phyloP scores from a whole-genome alignment of 2,888 invertebrate species.

The Drosophila mettleri region DNA sequence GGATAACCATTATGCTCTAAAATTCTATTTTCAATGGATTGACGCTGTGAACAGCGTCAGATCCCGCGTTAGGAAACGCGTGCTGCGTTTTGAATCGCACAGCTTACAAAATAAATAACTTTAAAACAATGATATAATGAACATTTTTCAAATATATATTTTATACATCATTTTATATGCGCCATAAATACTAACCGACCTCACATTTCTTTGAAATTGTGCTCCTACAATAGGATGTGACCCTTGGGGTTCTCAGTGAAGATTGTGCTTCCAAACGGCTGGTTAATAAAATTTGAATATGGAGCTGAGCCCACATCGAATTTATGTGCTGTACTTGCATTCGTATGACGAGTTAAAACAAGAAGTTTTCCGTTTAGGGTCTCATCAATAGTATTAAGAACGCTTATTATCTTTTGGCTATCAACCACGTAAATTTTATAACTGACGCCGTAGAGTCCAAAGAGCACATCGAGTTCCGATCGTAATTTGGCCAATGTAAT shows the following conservation, averaged over 20 bases:
- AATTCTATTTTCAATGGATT: too few species aligned
- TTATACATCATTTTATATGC: constrained; percentile 5
- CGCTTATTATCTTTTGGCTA: constrained; percentile 46
- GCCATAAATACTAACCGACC: constrained; percentile 25
- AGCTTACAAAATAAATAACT: too few species aligned
- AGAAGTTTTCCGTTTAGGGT: constrained; percentile 67
- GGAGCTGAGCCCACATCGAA: constrained; percentile 55
- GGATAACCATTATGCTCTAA: too few species aligned
- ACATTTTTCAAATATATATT: constrained; percentile 23
- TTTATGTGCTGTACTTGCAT: constrained; percentile 31
- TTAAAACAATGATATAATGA: neutral
- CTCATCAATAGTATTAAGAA: constrained; percentile 57
- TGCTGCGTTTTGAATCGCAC: too few species aligned
- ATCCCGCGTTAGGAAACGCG: too few species aligned
- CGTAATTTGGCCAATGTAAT: constrained; percentile 86
- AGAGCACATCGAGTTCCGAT: constrained; percentile 87
- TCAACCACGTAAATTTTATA: constrained; percentile 85
- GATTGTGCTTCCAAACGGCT: constrained; percentile 57
- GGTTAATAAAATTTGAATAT: constrained; percentile 73
- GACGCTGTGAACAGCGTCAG: too few species aligned
- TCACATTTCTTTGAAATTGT: neutral
- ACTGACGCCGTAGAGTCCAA: constrained; percentile 89
- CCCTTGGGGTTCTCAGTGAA: constrained; percentile 79
- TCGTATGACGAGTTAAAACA: constrained; percentile 59
- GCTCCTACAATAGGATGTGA: constrained; percentile 30